Evolutionary conservation across 1,140 invertebrate genomes (phyloP).

Genomic region (Drosophila varians): DNA sequence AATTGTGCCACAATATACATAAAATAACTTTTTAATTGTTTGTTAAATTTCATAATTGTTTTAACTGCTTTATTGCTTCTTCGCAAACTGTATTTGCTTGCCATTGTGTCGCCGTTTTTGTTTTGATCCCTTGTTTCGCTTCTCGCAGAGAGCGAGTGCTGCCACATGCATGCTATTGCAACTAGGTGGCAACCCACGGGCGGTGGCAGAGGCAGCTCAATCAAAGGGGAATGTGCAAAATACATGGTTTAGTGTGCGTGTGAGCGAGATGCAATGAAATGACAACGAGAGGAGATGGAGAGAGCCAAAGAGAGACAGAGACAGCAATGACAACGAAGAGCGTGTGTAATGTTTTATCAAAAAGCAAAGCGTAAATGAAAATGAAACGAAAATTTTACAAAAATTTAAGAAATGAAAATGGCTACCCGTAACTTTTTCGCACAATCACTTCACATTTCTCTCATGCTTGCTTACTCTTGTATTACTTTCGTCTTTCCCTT

Average conservation of each 20-base stretch:
- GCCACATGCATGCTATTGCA: slow-evolving; percentile 28
- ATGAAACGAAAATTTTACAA: slow-evolving; percentile 56
- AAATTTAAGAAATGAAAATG: slow-evolving; percentile 67
- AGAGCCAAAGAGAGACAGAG: slow-evolving; percentile 6
- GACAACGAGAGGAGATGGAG: slow-evolving; percentile 15
- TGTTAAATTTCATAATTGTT: background rate
- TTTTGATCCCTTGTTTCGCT: slow-evolving; percentile 70
- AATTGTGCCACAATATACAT: too few relatives aligned
- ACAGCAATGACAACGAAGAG: slow-evolving; percentile 8
- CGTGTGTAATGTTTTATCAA: slow-evolving; percentile 73
- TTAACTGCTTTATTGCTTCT: slow-evolving; percentile 14
- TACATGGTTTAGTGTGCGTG: slow-evolving; percentile 11
- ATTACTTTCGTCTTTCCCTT: background rate
- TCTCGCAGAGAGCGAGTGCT: slow-evolving; percentile 10
- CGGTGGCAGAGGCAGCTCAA: slow-evolving; percentile 35
- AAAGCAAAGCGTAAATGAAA: slow-evolving; percentile 72
- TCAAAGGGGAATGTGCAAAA: slow-evolving; percentile 48
- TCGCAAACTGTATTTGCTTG: slow-evolving; percentile 20
- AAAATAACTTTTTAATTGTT: too few relatives aligned
- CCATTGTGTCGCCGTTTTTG: slow-evolving; percentile 54
- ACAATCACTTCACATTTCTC: slow-evolving; percentile 1
- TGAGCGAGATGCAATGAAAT: slow-evolving; percentile 22
- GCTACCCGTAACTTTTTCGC: slow-evolving; percentile 31
- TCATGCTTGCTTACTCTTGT: background rate
- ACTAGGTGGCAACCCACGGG: slow-evolving; percentile 65